Conservation (phyloP, 2,888 invertebrate species). For the Sacculina carcini region DNA sequence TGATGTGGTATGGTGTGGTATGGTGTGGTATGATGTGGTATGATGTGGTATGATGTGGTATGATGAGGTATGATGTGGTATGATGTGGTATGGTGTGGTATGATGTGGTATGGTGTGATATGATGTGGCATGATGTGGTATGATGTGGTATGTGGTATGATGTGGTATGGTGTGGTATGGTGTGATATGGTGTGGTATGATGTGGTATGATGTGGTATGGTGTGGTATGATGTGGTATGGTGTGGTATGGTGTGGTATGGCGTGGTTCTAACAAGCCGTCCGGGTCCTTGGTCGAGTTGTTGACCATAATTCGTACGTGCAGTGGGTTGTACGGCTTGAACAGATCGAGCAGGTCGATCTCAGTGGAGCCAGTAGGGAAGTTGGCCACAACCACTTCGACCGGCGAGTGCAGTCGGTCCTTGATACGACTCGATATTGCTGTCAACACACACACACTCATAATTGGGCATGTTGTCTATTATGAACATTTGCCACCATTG, state of each 20-base stretch:
- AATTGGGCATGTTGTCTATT: too few relatives aligned
- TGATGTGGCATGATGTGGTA: neutral
- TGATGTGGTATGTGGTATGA: conserved; percentile 1
- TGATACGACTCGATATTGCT: neutral
- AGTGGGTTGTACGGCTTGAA: neutral
- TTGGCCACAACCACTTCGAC: conserved; percentile 1
- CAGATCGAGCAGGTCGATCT: neutral
- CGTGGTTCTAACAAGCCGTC: conserved; percentile 2
- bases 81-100: too few relatives aligned
- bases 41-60: too few relatives aligned
- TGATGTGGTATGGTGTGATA: neutral
- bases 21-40: too few relatives aligned
- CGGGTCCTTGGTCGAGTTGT: neutral
- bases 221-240: too few relatives aligned
- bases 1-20: too few relatives aligned
- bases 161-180: conserved; percentile 1
- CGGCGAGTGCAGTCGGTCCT: neutral
- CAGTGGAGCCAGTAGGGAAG: neutral
- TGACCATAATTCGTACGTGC: neutral
- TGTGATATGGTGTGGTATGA: neutral
- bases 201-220: neutral
- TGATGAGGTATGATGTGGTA: too few relatives aligned
- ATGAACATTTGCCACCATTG: too few relatives aligned
- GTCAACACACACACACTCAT: too few relatives aligned
- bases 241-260: too few relatives aligned